Conservation (phyloP, 2,888 invertebrate genomes). For the Morpho achilles region DNA sequence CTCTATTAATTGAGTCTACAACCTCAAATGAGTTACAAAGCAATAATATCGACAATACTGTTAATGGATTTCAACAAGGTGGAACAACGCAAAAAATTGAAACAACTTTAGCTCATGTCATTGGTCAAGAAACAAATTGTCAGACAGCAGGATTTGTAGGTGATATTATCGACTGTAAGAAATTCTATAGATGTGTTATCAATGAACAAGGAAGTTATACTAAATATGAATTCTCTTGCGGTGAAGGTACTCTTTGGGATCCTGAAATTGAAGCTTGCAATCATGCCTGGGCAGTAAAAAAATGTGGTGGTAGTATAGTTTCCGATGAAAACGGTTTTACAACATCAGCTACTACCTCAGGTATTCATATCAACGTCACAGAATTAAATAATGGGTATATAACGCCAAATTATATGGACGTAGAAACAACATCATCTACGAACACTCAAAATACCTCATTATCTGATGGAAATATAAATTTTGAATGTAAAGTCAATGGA, state of each 20-base stretch:
- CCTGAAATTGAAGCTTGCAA: slow-evolving; percentile 76
- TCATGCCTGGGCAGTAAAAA: slow-evolving; percentile 59
- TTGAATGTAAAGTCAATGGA: slow-evolving; percentile 59
- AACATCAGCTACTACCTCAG: slow-evolving; percentile 16
- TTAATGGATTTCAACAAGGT: slow-evolving; percentile 24
- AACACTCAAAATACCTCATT: neutral
- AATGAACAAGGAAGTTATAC: slow-evolving; percentile 79
- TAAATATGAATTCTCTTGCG: slow-evolving; percentile 82
- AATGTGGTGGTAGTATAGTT: slow-evolving; percentile 21
- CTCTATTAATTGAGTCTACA: slow-evolving; percentile 26
- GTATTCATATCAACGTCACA: slow-evolving; percentile 1
- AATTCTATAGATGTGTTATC: slow-evolving; percentile 40
- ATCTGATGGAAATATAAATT: neutral
- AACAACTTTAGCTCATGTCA: slow-evolving; percentile 1
- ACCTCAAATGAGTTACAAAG: slow-evolving; percentile 14
- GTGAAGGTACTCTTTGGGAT: slow-evolving; percentile 83
- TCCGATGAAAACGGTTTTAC: slow-evolving; percentile 14
- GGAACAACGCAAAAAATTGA: slow-evolving; percentile 18
- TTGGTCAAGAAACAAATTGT: slow-evolving; percentile 24
- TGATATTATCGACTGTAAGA: slow-evolving; percentile 30
- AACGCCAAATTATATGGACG: slow-evolving; percentile 10
- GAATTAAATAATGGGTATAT: slow-evolving; percentile 7
- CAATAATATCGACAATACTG: slow-evolving; percentile 25
- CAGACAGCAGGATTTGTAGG: slow-evolving; percentile 30
- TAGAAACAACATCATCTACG: slow-evolving; percentile 5